Conservation (phyloP, 2,113 vertebrate genomes). For the Lutjanus erythropterus region DNA sequence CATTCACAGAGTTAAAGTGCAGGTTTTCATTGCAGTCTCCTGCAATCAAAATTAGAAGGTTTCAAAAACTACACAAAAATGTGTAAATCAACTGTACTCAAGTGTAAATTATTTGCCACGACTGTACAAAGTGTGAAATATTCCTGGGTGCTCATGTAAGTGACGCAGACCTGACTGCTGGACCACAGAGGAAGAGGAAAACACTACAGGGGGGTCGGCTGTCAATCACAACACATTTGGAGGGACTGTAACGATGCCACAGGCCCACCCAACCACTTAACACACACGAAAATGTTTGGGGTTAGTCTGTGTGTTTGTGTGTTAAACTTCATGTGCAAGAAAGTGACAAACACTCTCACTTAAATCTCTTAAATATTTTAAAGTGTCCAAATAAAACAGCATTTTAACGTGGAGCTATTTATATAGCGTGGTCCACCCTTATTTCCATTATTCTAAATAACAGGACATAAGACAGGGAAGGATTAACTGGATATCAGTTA, state of each 20-base stretch:
- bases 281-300: constrained; percentile 19
- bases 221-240: constrained; percentile 45
- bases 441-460: background rate
- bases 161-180: constrained; percentile 4
- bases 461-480: too few species aligned
- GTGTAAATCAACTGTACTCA: background rate
- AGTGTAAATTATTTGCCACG: background rate
- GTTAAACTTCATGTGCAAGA: constrained; percentile 1
- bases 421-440: too few species aligned
- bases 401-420: too few species aligned
- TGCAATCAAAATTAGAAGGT: background rate
- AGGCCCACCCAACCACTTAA: constrained; percentile 60
- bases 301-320: background rate
- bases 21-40: background rate
- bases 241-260: constrained; percentile 16
- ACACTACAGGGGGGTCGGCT: constrained; percentile 6
- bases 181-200: constrained; percentile 46
- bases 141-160: background rate
- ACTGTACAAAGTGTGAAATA: background rate
- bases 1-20: background rate
- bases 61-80: background rate
- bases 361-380: background rate
- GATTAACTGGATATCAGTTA: too few species aligned
- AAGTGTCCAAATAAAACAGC: background rate
- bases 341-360: constrained; percentile 18